Evolutionary conservation across 2,888 invertebrate genomes (phyloP), one percentile per base, ranked within the genome.

Genomic region (Chymomyza fuscimana): DNA sequence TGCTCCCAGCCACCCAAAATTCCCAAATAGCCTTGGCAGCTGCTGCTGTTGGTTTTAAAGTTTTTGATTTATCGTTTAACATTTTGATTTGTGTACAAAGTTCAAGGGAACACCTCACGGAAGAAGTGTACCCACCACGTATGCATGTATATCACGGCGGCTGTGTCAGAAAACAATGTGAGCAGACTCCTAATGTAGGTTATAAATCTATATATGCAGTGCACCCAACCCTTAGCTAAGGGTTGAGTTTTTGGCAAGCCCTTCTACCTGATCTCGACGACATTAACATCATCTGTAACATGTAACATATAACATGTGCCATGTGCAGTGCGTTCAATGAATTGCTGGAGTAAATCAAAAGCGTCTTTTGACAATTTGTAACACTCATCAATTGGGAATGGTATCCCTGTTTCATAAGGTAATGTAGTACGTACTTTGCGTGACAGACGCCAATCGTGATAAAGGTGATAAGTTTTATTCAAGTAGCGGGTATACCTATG

Each of bases 291-390:
- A 46, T 46, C 40, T 10, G 40, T 12, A 46, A 9, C 9, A 32
- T 7, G 32, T 32, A 0, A 32, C 32, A 32, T 32, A 3, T 32
- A 32, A 1, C 32, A 32, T 7, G 32, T 32, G 32, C 12, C 40
- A 46, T 46, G 40, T 46, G 40, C 62, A 65, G 67, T 59, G 64
- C 12, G 40, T 46, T 46, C 68, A 77, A 82, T 74, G 78, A 71
- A 73, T 81, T 65, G 59, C 65, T 29, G 54, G 25, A 59, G 60
- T 25, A 74, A 70, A 70, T 80, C 86, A 71, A 77, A 78, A 65
- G 60, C 80, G 82, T 72, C 71, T 77, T 70, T 88, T 87, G 87
- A 89, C 89, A 87, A 87, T 88, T 87, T 87, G 78, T 80, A 89
- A 78, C 83, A 88, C 78, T 86, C 79, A 73, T 84, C 85, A 80